Percentiles rank a stretch among this genome's conserved stretches.
phyloP scores from a whole-genome alignment of 2,888 invertebrate species.

The Leucozona laternaria region DNA sequence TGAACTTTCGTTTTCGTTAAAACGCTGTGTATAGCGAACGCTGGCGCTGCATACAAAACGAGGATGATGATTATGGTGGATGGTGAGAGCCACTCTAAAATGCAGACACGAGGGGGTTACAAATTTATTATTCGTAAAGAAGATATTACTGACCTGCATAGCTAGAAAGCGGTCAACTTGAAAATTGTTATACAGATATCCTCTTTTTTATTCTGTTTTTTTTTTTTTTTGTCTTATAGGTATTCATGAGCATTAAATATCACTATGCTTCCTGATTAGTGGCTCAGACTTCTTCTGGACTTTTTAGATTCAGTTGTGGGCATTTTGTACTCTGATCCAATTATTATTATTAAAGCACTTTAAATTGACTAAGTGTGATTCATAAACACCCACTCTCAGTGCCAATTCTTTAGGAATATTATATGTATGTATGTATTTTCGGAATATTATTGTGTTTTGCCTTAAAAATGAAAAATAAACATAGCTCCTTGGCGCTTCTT shows the following conservation, averaged over 20 bases:
- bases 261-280: no score
- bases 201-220: background rate
- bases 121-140: conserved; percentile 7
- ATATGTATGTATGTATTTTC: background rate
- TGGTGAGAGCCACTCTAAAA: conserved; percentile 28
- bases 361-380: conserved; percentile 6
- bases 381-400: conserved; percentile 63
- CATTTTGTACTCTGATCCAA: conserved; percentile 1
- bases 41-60: background rate
- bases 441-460: background rate
- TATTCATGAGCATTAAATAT: no score
- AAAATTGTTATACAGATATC: background rate
- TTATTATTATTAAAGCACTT: background rate
- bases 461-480: conserved; percentile 46
- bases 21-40: conserved; percentile 6
- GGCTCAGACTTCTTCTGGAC: no score
- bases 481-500: background rate
- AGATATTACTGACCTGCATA: conserved; percentile 39
- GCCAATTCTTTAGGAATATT: conserved; percentile 1
- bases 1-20: conserved; percentile 67
- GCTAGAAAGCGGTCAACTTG: background rate
- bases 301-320: no score
- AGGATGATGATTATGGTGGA: conserved; percentile 9
- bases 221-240: no score
- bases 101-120: conserved; percentile 2